A percentile compares a stretch with the other conserved stretches of the same genome.
Evolutionary conservation across 2,888 invertebrate genomes (phyloP).

Genomic region (Coleophora flavipennella): DNA sequence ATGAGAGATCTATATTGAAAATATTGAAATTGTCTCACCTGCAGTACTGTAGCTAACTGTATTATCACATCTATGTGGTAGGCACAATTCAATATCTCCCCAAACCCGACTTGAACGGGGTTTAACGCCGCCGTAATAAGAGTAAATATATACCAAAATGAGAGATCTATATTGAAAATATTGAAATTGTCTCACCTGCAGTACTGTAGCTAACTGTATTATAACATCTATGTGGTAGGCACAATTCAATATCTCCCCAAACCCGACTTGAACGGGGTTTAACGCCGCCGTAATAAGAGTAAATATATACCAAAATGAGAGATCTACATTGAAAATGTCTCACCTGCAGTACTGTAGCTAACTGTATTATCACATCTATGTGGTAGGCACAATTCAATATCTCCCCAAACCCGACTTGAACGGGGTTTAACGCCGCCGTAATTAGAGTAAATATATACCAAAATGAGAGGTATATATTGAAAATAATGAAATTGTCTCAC

Average conservation of each 20-base stretch:
- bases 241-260: conserved; percentile 89
- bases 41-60: conserved; percentile 84
- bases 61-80: conserved; percentile 91
- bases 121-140: conserved; percentile 59
- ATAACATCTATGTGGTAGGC: conserved; percentile 91
- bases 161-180: too few species aligned
- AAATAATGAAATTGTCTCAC: conserved; percentile 51
- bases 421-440: conserved; percentile 67
- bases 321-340: too few species aligned
- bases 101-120: conserved; percentile 79
- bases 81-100: conserved; percentile 89
- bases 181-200: conserved; percentile 74
- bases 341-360: too few species aligned
- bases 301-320: too few species aligned
- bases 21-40: conserved; percentile 66
- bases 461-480: too few species aligned
- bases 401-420: conserved; percentile 83
- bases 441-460: too few species aligned
- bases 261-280: conserved; percentile 78
- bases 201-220: conserved; percentile 82
- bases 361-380: conserved; percentile 86
- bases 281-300: conserved; percentile 48
- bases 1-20: too few species aligned
- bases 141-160: too few species aligned
- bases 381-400: conserved; percentile 92